Evolutionary conservation across 92 coral and sea anemone genomes (phyloP).

Genomic region (Metridium senile): DNA sequence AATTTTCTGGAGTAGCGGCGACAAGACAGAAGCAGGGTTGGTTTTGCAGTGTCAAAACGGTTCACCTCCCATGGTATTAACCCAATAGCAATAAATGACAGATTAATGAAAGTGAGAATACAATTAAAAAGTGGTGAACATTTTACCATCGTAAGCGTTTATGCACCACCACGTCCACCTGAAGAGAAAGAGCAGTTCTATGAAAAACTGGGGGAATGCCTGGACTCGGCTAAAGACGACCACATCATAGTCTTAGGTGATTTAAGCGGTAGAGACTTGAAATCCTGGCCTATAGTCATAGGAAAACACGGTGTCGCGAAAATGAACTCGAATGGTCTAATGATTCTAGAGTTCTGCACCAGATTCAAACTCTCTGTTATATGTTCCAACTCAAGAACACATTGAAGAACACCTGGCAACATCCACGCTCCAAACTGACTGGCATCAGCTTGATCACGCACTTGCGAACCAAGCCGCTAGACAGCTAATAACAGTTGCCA

Average conservation of each 20-base stretch:
- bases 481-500: conserved; percentile 36
- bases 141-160: conserved; percentile 14
- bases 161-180: conserved; percentile 6
- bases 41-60: conserved; percentile 49
- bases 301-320: conserved; percentile 46
- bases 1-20: conserved; percentile 43
- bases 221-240: conserved; percentile 15
- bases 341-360: conserved; percentile 54
- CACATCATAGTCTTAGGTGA: conserved; percentile 35
- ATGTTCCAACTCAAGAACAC: conserved; percentile 52
- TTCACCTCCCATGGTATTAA: conserved; percentile 12
- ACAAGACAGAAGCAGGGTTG: conserved; percentile 38
- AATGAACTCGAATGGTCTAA: conserved; percentile 50
- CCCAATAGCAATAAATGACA: conserved; percentile 34
- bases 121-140: not conserved
- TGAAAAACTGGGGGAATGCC: conserved; percentile 38
- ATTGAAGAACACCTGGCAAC: conserved; percentile 59
- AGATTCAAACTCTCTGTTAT: conserved; percentile 34
- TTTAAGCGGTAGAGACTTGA: conserved; percentile 50
- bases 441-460: conserved; percentile 42
- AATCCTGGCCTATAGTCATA: conserved; percentile 44
- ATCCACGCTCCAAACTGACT: conserved; percentile 21
- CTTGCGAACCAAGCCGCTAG: conserved; percentile 26
- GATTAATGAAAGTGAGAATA: conserved; percentile 27
- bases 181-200: conserved; percentile 6